Evolutionary conservation across 2,113 vertebrate species (phyloP).

Genomic region (Halichoerus grypus): DNA sequence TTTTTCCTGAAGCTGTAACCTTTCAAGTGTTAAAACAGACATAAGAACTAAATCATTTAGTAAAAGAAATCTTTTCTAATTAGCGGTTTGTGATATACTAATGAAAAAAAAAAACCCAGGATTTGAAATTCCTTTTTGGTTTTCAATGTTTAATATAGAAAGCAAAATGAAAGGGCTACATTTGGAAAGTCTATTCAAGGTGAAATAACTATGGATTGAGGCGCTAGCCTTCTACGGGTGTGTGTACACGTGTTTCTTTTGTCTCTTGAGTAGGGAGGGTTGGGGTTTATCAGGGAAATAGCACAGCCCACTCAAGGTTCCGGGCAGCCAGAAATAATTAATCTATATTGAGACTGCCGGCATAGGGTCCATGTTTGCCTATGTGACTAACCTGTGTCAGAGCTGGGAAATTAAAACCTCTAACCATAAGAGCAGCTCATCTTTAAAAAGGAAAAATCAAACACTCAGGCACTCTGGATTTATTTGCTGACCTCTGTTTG

Average conservation of each 20-base stretch:
- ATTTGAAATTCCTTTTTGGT: conserved; percentile 74
- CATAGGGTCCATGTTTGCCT: conserved; percentile 35
- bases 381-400: background rate
- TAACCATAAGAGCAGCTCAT: conserved; percentile 25
- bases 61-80: conserved; percentile 86
- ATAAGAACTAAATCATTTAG: conserved; percentile 85
- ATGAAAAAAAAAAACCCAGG: conserved; percentile 77
- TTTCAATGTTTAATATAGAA: conserved; percentile 69
- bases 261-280: conserved; percentile 5
- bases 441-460: conserved; percentile 67
- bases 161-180: conserved; percentile 55
- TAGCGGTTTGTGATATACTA: conserved; percentile 81
- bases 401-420: conserved; percentile 60
- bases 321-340: conserved; percentile 64
- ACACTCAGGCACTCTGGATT: background rate
- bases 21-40: conserved; percentile 89
- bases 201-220: conserved; percentile 49
- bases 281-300: conserved; percentile 5
- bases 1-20: conserved; percentile 84
- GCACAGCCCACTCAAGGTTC: background rate
- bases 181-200: conserved; percentile 69
- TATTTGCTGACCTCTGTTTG: conserved; percentile 57
- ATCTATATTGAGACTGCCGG: conserved; percentile 37
- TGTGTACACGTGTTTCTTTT: conserved; percentile 46
- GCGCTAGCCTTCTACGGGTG: background rate